Percentiles rank a stretch among this genome's conserved stretches.
Evolutionary conservation across 2,113 vertebrate genomes (phyloP).

Genomic region (Podarcis muralis): DNA sequence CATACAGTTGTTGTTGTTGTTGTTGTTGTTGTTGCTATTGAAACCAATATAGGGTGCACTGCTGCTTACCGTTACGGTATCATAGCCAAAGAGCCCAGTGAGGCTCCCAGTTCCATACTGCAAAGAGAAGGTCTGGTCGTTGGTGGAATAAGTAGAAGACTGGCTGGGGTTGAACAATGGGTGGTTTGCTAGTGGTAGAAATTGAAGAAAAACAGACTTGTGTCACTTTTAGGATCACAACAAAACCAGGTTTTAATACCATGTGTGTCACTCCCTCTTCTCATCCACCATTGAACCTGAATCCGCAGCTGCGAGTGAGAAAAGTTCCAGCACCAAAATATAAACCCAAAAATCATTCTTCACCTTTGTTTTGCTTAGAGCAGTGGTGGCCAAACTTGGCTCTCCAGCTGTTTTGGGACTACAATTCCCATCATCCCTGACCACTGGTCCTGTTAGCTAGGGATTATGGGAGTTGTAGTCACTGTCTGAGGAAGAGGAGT

Average conservation of each 20-base stretch:
- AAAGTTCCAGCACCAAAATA: not conserved
- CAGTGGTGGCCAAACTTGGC: too few relatives aligned
- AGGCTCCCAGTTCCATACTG: conserved; percentile 66
- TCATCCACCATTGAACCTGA: not conserved
- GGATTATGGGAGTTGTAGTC: too few relatives aligned
- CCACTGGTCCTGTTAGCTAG: too few relatives aligned
- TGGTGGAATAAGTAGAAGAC: conserved; percentile 63
- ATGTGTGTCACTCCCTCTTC: too few relatives aligned
- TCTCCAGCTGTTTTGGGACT: too few relatives aligned
- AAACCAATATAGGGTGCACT: not conserved
- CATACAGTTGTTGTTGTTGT: too few relatives aligned
- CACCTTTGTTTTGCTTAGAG: not conserved
- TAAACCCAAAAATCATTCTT: not conserved
- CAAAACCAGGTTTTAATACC: not conserved
- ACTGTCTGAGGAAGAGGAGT: too few relatives aligned
- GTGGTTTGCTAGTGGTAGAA: conserved; percentile 54
- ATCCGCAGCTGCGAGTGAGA: not conserved
- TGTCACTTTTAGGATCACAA: not conserved
- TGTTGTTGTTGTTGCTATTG: not conserved
- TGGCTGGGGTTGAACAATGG: conserved; percentile 62
- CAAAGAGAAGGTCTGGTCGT: conserved; percentile 62
- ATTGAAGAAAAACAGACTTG: not conserved
- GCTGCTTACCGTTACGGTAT: conserved; percentile 66
- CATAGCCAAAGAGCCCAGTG: conserved; percentile 66
- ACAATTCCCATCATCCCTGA: too few relatives aligned